Percentiles rank a stretch among this genome's conserved stretches.
These are phyloP conservation scores for Amazona guildingii DNA, from an alignment of 2,113 vertebrate genomes.

Conservation along the genomic window DNA sequence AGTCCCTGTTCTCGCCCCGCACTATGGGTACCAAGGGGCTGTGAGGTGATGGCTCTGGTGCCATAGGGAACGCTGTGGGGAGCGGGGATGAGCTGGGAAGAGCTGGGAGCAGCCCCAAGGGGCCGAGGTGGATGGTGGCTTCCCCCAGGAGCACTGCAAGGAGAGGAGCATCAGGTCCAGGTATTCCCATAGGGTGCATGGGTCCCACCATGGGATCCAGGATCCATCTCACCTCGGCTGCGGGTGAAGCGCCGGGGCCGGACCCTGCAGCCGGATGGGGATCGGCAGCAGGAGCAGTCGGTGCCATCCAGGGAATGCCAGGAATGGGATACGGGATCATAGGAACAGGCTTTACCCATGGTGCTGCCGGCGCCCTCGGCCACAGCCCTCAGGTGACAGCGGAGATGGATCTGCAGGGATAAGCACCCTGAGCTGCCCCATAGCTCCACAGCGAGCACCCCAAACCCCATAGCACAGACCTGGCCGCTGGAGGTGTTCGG, in stretches of 20 bases:
- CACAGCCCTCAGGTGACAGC: constrained; percentile 8
- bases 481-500: not conserved
- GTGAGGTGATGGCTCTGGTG: fast-evolving
- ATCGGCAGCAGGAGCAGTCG: not conserved
- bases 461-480: not conserved
- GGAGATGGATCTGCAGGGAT: not conserved
- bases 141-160: not conserved
- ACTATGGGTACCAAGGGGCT: not conserved
- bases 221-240: too few relatives aligned
- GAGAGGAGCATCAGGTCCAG: not conserved
- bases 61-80: not conserved
- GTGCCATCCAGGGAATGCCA: not conserved
- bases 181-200: fast-evolving
- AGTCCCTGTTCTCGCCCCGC: not conserved
- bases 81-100: not conserved
- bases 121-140: not conserved
- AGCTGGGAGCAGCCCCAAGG: not conserved
- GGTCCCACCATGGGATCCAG: not conserved
- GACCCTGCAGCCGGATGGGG: not conserved
- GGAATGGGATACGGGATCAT: fast-evolving
- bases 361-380: not conserved
- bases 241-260: not conserved
- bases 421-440: not conserved
- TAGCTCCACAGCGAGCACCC: fast-evolving
- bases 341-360: not conserved